Evolutionary conservation across 1,140 invertebrate genomes (phyloP).

Genomic region (Calosoma granatense): DNA sequence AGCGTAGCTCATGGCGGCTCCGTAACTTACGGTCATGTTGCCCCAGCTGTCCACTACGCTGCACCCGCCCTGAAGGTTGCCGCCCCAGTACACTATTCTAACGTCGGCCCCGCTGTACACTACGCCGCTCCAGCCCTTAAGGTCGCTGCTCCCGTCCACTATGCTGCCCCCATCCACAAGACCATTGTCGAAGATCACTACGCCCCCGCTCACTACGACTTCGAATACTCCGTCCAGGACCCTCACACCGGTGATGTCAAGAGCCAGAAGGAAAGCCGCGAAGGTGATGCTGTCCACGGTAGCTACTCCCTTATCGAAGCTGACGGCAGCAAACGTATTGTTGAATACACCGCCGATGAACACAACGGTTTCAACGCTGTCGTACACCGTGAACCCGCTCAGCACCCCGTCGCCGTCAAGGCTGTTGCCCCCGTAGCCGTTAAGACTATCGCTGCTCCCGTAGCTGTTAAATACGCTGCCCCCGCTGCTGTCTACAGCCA

Average conservation of each 20-base stretch:
- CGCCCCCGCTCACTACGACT: constrained; percentile 39
- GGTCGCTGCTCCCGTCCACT: constrained; percentile 10
- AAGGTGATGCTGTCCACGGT: constrained; percentile 48
- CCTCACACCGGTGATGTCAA: constrained; percentile 41
- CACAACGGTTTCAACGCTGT: constrained; percentile 38
- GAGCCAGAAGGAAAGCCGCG: constrained; percentile 37
- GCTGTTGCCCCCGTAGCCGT: constrained; percentile 15
- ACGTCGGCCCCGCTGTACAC: neutral
- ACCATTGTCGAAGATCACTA: constrained; percentile 18
- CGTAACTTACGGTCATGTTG: too few species aligned
- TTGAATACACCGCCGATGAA: constrained; percentile 46
- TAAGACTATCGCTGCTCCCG: constrained; percentile 10
- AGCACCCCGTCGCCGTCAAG: constrained; percentile 7
- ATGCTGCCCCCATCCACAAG: constrained; percentile 28
- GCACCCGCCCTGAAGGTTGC: constrained; percentile 14
- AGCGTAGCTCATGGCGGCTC: constrained; percentile 28
- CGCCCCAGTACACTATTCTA: constrained; percentile 10
- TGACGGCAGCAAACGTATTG: constrained; percentile 44
- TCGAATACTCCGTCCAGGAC: constrained; percentile 43
- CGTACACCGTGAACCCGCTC: constrained; percentile 15
- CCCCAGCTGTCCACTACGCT: constrained; percentile 26
- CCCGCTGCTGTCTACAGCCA: neutral
- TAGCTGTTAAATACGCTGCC: constrained; percentile 8
- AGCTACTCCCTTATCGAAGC: constrained; percentile 46
- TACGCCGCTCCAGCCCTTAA: constrained; percentile 35